phyloP scores from a whole-genome alignment of 2,797 vertebrate species.

The Gymnoscopelus microlampas region DNA sequence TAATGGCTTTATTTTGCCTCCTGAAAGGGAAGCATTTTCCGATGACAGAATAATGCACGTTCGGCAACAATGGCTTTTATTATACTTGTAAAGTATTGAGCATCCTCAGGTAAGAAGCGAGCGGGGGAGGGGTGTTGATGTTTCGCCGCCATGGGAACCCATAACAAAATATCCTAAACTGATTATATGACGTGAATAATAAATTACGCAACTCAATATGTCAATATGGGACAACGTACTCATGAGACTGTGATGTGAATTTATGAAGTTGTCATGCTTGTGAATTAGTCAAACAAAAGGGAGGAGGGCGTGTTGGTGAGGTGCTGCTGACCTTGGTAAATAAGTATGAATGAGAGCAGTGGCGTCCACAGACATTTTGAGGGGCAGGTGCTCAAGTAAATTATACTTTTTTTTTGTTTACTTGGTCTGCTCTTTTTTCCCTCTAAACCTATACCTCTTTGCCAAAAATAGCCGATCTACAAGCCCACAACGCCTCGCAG shows the following conservation, averaged over 20 bases:
- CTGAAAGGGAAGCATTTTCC: conserved; percentile 38
- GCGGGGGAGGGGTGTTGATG: not conserved
- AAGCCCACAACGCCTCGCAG: too few species aligned
- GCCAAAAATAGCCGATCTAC: too few species aligned
- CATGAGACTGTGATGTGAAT: not conserved
- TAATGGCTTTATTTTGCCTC: conserved; percentile 42
- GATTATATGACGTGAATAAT: not conserved
- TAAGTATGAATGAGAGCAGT: too few species aligned
- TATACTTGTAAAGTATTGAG: conserved; percentile 16
- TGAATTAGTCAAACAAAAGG: too few species aligned
- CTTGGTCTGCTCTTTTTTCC: too few species aligned
- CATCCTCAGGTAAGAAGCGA: not conserved
- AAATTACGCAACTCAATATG: not conserved
- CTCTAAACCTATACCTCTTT: too few species aligned
- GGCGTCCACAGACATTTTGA: too few species aligned
- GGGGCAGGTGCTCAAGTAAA: too few species aligned
- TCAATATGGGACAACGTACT: not conserved
- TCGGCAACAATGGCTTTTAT: conserved; percentile 33
- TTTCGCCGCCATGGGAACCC: not conserved
- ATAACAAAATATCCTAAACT: not conserved
- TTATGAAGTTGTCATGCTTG: not conserved
- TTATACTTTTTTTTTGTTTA: too few species aligned
- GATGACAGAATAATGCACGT: conserved; percentile 40
- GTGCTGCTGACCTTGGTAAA: too few species aligned
- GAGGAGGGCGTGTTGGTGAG: too few species aligned